These are phyloP conservation scores for Danio kyathit DNA, from an alignment of 2,797 vertebrate species.

Conservation along the genomic window DNA sequence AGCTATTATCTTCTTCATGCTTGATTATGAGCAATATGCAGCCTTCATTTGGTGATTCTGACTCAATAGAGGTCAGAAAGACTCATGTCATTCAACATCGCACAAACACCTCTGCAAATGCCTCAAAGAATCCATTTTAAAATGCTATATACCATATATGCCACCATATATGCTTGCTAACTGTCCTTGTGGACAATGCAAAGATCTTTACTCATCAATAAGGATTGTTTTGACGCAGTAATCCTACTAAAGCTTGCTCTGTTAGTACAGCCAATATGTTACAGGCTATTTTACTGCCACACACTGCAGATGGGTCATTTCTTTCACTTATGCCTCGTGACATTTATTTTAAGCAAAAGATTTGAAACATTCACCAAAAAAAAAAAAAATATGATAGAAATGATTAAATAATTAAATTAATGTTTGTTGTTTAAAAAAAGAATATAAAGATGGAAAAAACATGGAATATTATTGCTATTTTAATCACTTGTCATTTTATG, in stretches of 20 bases:
- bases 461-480: too few relatives aligned
- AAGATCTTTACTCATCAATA: slow-evolving; percentile 1
- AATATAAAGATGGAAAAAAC: too few relatives aligned
- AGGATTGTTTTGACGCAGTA: not conserved
- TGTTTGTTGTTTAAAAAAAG: too few relatives aligned
- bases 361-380: too few relatives aligned
- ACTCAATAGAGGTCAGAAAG: slow-evolving; percentile 40
- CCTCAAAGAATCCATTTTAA: not conserved
- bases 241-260: slow-evolving; percentile 9
- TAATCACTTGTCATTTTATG: too few relatives aligned
- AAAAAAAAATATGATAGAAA: too few relatives aligned
- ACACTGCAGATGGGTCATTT: not conserved
- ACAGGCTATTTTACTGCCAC: not conserved
- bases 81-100: not conserved
- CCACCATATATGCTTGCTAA: not conserved
- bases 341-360: too few relatives aligned
- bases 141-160: not conserved
- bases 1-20: slow-evolving; percentile 50
- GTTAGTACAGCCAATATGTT: not conserved
- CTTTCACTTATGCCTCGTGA: not conserved
- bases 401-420: too few relatives aligned
- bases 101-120: slow-evolving; percentile 14
- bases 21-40: slow-evolving; percentile 52
- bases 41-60: slow-evolving; percentile 25
- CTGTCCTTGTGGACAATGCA: slow-evolving; percentile 15